Evolutionary conservation across 1,140 invertebrate species (phyloP), one percentile per base, ranked within the genome.

Genomic region (Chlorops oryzae): DNA sequence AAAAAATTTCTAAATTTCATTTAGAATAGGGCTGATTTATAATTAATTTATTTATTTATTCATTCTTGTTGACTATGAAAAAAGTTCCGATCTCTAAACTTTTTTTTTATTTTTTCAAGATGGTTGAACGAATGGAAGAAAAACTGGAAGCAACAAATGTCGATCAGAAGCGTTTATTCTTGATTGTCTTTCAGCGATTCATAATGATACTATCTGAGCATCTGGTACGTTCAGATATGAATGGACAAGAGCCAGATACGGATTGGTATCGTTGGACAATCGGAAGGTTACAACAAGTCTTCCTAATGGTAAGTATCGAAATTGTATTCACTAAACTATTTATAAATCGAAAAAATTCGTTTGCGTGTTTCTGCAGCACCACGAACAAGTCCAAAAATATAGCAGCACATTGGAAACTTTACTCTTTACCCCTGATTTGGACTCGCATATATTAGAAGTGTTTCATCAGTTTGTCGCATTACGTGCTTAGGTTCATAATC

Each of bases 201-300:
- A 98, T 98, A 53, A 97, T 98, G 88, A 92, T 96, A 57, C 78
- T 99, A 40, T 96, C 93, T 0, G 95, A 98, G 74, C 94, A 98
- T 78, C 80, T 98, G 56, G 88, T 93, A 24, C 79, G 86, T 28
- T 93, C 90, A 72, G 94, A 98, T 70, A 91, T 91, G 3, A 92
- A 97, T 74, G 89, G 87, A 15, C 81, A 86, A 54, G 92, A 96
- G 72, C 93, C 88, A 63, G 89, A 92, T 67, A 96, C 92, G n/a
- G 83, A 88, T 69, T 97, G 95, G 92, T 98, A 96, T 76, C 85
- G 86, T 61, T 96, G 92, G 88, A 96, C 95, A 2, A 84, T 96
- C 60, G 95, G 94, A 47, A 78, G 96, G 57, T 76, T 99, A 12
- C 90, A 94, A 58, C 92, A 98, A 81, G 89, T 98, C 18, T 98